Base-by-base conservation (phyloP, 2,113 vertebrate species). In the Tachuris rubrigastra region DNA sequence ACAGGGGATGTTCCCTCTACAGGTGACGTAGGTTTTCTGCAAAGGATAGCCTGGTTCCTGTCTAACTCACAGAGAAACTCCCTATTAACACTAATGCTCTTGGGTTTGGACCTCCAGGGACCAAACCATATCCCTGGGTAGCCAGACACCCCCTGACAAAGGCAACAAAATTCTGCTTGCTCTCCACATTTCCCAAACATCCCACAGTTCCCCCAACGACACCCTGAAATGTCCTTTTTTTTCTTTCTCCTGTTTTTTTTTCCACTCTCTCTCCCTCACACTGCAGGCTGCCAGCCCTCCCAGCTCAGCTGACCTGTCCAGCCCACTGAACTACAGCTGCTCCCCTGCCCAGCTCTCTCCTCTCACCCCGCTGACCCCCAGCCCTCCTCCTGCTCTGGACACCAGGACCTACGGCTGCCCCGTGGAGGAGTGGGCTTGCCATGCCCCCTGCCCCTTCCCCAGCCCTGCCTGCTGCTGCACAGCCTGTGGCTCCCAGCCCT, bases 261-360 rank as follows among this genome's bases (percentile, higher is more conserved):
- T 39, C n/a, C n/a, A n/a, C 5, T 5, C 33, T 75, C 11, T 30
- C 23, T 18, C 73, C 88, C 81, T 69, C 69, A 35, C 35, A 17
- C 84, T 77, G 1, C 88, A 99, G 99, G 98, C 94, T 88, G 94
- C 98, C 2, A 98, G 94, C 94, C 99, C 98, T 1, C 97, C 98
- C 12, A 98, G 98, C 74, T 97, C 98, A 3, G 96, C 98, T 18
- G 98, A 98, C 46, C 92, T 98, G 58, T 97, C 98, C 97, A 98
- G 98, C 92, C 98, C 98, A 0, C 58, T 98, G 31, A 98, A 98
- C 90, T 98, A 91, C 89, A 98, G 97, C 97, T 98, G 98, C 95
- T 99, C 98, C 14, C 98, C 98, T 2, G 97, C 98, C 13, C 97
- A 98, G 97, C 98, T 97, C 7, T 97, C 97, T 66, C 98, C 98